These are phyloP conservation scores for Ochropleura leucogaster DNA, from an alignment of 2,888 invertebrate genomes.

Conservation along the genomic window DNA sequence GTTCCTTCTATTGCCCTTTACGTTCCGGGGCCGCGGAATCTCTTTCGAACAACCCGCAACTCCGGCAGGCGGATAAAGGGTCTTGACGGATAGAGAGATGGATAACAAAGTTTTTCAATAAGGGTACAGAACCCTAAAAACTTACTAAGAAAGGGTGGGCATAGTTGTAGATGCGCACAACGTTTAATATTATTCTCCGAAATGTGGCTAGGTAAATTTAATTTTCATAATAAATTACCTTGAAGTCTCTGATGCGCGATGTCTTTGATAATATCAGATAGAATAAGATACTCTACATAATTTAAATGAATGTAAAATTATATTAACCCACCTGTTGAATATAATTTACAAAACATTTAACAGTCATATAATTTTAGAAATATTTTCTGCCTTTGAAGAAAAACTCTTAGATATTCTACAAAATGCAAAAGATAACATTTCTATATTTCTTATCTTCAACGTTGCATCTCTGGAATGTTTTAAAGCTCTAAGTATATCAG, in stretches of 20 bases:
- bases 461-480: slow-evolving; percentile 6
- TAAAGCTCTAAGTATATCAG: slow-evolving; percentile 5
- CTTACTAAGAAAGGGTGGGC: not conserved
- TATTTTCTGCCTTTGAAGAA: not conserved
- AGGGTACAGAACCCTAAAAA: too few species aligned
- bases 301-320: not conserved
- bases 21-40: too few species aligned
- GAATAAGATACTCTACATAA: not conserved
- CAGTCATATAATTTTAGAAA: not conserved
- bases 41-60: too few species aligned
- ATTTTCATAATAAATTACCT: not conserved
- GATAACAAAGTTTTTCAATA: too few species aligned
- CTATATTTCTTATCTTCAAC: not conserved
- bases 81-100: too few species aligned
- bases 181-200: not conserved
- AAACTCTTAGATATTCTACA: not conserved
- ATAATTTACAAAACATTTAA: not conserved
- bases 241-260: not conserved
- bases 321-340: not conserved
- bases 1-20: too few species aligned
- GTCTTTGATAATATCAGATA: slow-evolving; percentile 9
- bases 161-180: not conserved
- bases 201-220: not conserved
- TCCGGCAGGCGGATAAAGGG: too few species aligned
- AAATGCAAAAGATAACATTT: not conserved